Evolutionary conservation across 2,797 vertebrate genomes (phyloP), one percentile per base, ranked within the genome.

Genomic region (Prunella strophiata): DNA sequence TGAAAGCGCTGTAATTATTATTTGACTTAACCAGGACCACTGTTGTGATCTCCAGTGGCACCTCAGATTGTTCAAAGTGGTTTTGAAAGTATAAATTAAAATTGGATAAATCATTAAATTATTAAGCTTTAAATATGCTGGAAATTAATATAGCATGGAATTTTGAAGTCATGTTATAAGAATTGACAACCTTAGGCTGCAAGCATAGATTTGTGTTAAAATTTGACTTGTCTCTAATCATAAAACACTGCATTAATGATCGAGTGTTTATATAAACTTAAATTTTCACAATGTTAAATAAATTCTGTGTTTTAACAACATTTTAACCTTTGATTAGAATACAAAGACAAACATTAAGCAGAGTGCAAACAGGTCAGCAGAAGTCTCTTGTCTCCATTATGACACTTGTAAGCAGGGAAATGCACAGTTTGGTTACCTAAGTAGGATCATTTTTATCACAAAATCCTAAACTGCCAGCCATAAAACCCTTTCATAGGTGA

Each of bases 21-120:
- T 97, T 97, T 98, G 97, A 97, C 97, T 98, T 98, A 97, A 96
- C 96, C 89, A 96, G 74, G 96, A 97, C 97, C 97, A 97, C 96
- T 97, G 94, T 97, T 97, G 96, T 97, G 95, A 96, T 97, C 97
- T 97, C 96, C 94, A 96, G 92, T 97, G 97, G 96, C 96, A 98
- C 96, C 96, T 97, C 93, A 93, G 65, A 93, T 96, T 97, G 91
- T 97, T 97, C 89, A 95, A 88, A 95, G 94, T 97, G 91, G 88
- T 91, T 96, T 96, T 97, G 96, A 96, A 98, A 97, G 89, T 97
- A 90, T 96, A 97, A 98, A 97, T 97, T 96, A 98, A 97, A 97
- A 94, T 96, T 95, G 96, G 93, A 95, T 94, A 97, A 97, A 97
- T 98, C 93, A 97, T 96, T 97, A 96, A 97, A 97, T 98, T 97